Evolutionary conservation across 2,888 invertebrate species (phyloP), one percentile per base, ranked within the genome.

Genomic region (Anagyrus pseudococci): DNA sequence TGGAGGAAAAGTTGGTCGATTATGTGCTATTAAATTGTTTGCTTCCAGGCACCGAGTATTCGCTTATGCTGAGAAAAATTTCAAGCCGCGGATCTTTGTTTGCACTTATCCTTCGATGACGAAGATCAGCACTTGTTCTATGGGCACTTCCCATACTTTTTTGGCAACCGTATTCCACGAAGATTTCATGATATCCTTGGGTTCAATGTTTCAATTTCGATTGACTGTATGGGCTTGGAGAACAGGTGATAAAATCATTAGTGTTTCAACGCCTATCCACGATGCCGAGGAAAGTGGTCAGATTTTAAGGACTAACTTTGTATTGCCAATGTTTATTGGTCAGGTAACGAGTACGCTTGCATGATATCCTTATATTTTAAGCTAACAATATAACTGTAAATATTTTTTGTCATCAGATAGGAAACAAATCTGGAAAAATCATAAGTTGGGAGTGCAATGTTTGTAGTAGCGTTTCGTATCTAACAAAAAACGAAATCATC

Each of bases 211-310:
- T 0, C 49, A 64, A 8, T 79, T 87, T 74, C 64, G 81, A 4
- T 66, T 91, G 33, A 84, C 83, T 1, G 81, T 91, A 19, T 91
- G 89, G 88, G 87, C 85, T 73, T 91, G 89, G 89, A 86, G 89
- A 68, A 87, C 83, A 0, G 84, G 84, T 0, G 84, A 85, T 64
- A 83, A 84, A 47, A 79, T 88, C 10, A 70, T 80, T 1, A 72
- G 77, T 1, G 69, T 84, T 1, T 72, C 79, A 4, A 78, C 76
- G 0, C 8, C 19, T 1, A 72, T 80, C 7, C 63, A 58, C 0
- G 78, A 80, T 57, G 55, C 68, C 0, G 61, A 68, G 13, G 15
- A 46, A 13, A 57, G 67, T 25, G 72, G 68, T 2, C 80, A 80
- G 61, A 62, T 64, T 3, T 61, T 80, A 2, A 67, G 67, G 26